phyloP scores from a whole-genome alignment of 2,113 vertebrate species.

The Gopherus flavomarginatus region DNA sequence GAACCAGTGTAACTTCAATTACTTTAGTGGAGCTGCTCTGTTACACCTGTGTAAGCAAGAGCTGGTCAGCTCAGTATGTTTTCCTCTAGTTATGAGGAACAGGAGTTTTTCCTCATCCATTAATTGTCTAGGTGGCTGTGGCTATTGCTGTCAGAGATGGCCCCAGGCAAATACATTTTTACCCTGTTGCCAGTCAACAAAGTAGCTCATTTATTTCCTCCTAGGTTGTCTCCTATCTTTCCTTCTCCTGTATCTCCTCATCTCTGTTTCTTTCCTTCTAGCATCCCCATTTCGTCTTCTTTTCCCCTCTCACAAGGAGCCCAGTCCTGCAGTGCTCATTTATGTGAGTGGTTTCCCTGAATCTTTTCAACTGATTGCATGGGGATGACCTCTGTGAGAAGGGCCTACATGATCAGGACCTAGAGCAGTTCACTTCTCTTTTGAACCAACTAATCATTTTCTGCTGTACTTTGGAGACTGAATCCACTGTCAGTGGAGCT shows the following conservation, averaged over 20 bases:
- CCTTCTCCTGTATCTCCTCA: not conserved
- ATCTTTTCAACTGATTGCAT: not conserved
- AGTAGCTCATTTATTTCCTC: not conserved
- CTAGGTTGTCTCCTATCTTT: not conserved
- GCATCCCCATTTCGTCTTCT: not conserved
- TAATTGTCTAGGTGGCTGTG: not conserved
- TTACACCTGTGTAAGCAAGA: not conserved
- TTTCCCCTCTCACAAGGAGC: not conserved
- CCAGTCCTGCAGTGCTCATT: not conserved
- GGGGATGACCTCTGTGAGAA: not conserved
- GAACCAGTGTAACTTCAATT: not conserved
- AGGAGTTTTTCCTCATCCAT: not conserved
- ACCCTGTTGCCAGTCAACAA: not conserved
- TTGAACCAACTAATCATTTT: fast-evolving
- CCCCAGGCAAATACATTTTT: not conserved
- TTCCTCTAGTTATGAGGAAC: not conserved
- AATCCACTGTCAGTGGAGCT: not conserved
- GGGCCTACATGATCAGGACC: not conserved
- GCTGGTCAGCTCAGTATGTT: not conserved
- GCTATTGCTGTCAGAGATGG: not conserved
- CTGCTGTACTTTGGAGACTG: not conserved
- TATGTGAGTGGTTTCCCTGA: too few relatives aligned
- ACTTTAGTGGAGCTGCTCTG: not conserved
- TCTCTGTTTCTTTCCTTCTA: not conserved
- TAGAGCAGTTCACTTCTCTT: not conserved